A percentile compares a stretch with the other conserved stretches of the same genome.
These are phyloP conservation scores for Callopanchax toddi DNA, from an alignment of 2,113 vertebrate species.

Conservation along the genomic window DNA sequence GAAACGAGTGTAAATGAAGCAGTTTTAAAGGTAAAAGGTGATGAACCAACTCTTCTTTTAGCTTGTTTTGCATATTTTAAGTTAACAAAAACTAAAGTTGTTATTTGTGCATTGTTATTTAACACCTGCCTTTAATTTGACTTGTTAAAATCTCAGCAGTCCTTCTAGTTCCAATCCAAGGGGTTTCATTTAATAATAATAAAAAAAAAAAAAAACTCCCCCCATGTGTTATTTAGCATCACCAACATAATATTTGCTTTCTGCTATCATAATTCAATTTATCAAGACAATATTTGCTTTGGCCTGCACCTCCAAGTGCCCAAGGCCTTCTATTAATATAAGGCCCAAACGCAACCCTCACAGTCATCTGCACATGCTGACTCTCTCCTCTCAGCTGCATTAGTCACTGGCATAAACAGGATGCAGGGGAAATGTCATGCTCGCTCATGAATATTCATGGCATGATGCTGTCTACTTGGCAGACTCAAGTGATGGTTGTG, in stretches of 20 bases:
- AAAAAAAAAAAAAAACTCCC: constrained; percentile 1
- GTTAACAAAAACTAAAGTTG: not conserved
- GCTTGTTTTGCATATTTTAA: not conserved
- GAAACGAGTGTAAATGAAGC: no score
- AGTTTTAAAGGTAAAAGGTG: no score
- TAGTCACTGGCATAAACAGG: constrained; percentile 74
- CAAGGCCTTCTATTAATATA: constrained; percentile 64
- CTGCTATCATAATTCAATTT: constrained; percentile 59
- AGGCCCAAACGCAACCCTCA: constrained; percentile 42
- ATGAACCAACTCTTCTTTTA: no score
- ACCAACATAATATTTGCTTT: constrained; percentile 52
- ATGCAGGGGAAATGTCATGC: constrained; percentile 75
- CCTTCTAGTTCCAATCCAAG: constrained; percentile 4
- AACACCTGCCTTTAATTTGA: constrained; percentile 17
- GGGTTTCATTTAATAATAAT: not conserved
- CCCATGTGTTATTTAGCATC: constrained; percentile 24
- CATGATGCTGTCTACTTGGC: constrained; percentile 68
- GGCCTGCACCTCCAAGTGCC: constrained; percentile 59
- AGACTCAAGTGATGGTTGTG: constrained; percentile 63
- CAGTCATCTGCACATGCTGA: constrained; percentile 54
- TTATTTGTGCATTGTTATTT: not conserved
- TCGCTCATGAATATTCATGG: constrained; percentile 80
- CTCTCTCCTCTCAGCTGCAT: constrained; percentile 58
- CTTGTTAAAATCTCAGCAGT: constrained; percentile 11
- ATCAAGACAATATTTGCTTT: constrained; percentile 72